phyloP scores from a whole-genome alignment of 2,888 invertebrate genomes.

The Brenthis hecate region DNA sequence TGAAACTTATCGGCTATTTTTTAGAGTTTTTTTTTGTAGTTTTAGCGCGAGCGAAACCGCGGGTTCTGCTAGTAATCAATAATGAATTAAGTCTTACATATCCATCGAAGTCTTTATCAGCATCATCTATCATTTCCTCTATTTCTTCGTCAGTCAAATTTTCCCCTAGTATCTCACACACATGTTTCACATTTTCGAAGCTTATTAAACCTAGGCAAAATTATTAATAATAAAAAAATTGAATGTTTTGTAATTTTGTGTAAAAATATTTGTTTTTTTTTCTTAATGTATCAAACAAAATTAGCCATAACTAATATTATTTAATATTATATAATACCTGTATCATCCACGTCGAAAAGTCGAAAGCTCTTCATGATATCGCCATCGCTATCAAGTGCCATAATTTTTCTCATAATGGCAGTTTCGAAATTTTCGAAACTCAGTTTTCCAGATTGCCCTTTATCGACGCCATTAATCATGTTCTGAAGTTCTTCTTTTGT shows the following conservation, averaged over 20 bases:
- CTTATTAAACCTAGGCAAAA: conserved; percentile 61
- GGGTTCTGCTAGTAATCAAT: background rate
- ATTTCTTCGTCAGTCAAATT: conserved; percentile 74
- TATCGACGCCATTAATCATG: conserved; percentile 71
- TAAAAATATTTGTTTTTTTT: background rate
- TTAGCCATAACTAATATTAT: background rate
- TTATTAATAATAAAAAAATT: background rate
- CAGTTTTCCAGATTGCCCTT: conserved; percentile 65
- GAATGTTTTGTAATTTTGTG: no score
- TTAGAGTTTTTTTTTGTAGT: no score
- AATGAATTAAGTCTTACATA: conserved; percentile 51
- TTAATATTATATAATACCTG: conserved; percentile 49
- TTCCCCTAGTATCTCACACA: conserved; percentile 60
- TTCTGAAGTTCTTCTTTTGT: conserved; percentile 71
- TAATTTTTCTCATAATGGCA: conserved; percentile 75
- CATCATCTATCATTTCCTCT: conserved; percentile 76
- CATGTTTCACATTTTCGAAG: conserved; percentile 68
- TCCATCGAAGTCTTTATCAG: conserved; percentile 72
- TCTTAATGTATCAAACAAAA: no score
- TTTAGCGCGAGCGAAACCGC: no score
- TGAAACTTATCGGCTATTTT: no score
- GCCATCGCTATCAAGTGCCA: conserved; percentile 67
- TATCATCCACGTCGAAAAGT: conserved; percentile 69
- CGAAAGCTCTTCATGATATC: conserved; percentile 78
- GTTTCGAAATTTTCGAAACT: conserved; percentile 76